Evolutionary conservation across 2,797 vertebrate genomes (phyloP), one percentile per base, ranked within the genome.

Genomic region (Pteropus rufus): DNA sequence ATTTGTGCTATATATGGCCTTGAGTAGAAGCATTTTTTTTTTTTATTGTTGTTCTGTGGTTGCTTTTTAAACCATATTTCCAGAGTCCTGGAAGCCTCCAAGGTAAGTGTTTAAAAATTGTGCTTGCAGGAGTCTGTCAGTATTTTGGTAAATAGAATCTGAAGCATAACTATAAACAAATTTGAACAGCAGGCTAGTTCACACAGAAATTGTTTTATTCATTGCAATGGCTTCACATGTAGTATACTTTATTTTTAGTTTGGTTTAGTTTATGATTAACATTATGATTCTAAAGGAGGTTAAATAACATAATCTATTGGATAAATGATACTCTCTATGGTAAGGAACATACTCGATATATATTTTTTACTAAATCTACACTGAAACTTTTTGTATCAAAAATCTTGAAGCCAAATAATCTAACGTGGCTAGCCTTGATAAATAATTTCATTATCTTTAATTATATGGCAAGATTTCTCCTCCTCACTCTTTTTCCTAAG

Each of bases 111-210:
- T 92, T 94, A 73, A 80, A 95, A 93, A 62, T 4, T 93, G 29
- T 96, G 44, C 70, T 94, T 93, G 18, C 60, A 93, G 62, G 26
- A 96, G 60, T 92, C 64, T 95, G 24, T 84, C 60, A 89, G 34
- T 69, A 92, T 89, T 97, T 87, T 94, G 18, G 49, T 81, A 89
- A 96, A 73, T n/a, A 86, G 80, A 95, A 92, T 77, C 72, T 91
- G 56, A 96, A 93, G 19, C 36, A 64, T 64, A 87, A 70, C 54
- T 81, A 92, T 81, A 85, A 94, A 93, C 73, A 97, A 77, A 93
- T 95, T 87, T 91, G 90, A 96, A 79, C 72, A 93, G 60, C 54
- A 96, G 86, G 70, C 9, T 95, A 65, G 44, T 54, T 95, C 88
- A 73, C 24, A 87, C 24, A 84, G 39, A 91, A 95, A 95, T 77